Conservation (phyloP, 2,888 invertebrate species). For the Blastobasis adustella region DNA sequence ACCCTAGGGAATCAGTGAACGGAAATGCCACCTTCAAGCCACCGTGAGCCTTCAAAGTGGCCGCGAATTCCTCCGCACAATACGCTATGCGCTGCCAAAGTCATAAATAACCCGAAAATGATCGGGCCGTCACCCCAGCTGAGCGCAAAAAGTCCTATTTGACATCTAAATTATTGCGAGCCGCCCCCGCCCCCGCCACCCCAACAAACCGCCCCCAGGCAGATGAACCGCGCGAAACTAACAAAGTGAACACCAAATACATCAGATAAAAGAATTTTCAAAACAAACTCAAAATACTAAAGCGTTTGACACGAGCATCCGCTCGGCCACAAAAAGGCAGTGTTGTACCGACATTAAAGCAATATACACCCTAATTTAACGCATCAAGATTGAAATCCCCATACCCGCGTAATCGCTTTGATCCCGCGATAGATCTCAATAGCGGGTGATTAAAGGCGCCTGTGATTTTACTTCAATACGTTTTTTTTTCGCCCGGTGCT, state of each 20-base stretch:
- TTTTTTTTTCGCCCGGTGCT: conserved; percentile 51
- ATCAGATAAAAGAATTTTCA: conserved; percentile 76
- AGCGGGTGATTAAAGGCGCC: conserved; percentile 74
- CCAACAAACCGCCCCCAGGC: conserved; percentile 60
- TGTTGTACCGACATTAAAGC: too few species aligned
- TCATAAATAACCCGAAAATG: conserved; percentile 71
- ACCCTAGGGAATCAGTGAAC: conserved; percentile 24
- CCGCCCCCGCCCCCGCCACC: conserved; percentile 58
- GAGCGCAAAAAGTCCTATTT: conserved; percentile 59
- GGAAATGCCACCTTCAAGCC: conserved; percentile 67
- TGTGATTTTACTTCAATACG: conserved; percentile 72
- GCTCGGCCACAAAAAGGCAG: conserved; percentile 61
- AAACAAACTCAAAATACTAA: conserved; percentile 75
- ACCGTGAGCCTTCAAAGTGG: conserved; percentile 48
- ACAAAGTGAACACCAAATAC: conserved; percentile 69
- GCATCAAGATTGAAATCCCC: too few species aligned
- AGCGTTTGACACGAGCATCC: conserved; percentile 76
- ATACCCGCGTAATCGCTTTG: conserved; percentile 44
- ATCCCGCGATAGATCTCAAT: conserved; percentile 74
- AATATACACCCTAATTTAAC: too few species aligned
- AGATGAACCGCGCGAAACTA: conserved; percentile 55
- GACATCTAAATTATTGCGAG: conserved; percentile 75
- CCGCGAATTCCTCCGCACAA: conserved; percentile 61
- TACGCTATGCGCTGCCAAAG: conserved; percentile 56
- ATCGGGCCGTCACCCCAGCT: conserved; percentile 50